Evolutionary conservation across 1,140 invertebrate species (phyloP).

Genomic region (Harlomillsia oculata): DNA sequence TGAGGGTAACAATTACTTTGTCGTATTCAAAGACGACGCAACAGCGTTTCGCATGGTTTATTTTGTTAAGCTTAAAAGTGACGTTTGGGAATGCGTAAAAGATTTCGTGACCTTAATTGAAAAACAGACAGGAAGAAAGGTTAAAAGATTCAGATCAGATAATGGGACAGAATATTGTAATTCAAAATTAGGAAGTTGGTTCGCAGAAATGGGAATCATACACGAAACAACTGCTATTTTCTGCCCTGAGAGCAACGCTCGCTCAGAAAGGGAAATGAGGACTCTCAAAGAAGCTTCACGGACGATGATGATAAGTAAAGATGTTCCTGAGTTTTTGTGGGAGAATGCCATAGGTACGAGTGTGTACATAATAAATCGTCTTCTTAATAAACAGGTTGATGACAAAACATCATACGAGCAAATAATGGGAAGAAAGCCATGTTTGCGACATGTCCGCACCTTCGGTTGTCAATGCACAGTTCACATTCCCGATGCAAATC

Average conservation of each 20-base stretch:
- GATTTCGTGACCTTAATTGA: slow-evolving; percentile 36
- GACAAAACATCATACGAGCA: neutral
- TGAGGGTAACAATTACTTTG: neutral
- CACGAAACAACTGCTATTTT: slow-evolving; percentile 36
- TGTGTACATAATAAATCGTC: neutral
- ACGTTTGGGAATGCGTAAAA: slow-evolving; percentile 38
- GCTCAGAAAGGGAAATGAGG: neutral
- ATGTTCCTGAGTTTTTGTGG: neutral
- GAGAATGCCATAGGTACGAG: neutral
- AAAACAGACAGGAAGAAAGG: slow-evolving; percentile 5
- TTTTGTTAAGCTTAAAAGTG: slow-evolving; percentile 41
- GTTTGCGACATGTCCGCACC: neutral
- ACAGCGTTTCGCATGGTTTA: slow-evolving; percentile 39
- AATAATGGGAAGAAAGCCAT: neutral
- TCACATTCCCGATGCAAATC: neutral
- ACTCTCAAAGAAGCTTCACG: slow-evolving; percentile 26
- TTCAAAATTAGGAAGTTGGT: slow-evolving; percentile 4
- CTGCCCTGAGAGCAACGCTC: slow-evolving; percentile 40
- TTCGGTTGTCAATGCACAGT: slow-evolving; percentile 1
- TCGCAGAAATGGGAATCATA: slow-evolving; percentile 37
- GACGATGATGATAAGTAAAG: neutral
- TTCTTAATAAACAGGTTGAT: neutral
- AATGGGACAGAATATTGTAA: slow-evolving; percentile 26
- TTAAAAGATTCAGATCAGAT: slow-evolving; percentile 23
- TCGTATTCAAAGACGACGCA: slow-evolving; percentile 42